Conservation (phyloP, 2,888 invertebrate species). For the Hirtodrosophila confusa region DNA sequence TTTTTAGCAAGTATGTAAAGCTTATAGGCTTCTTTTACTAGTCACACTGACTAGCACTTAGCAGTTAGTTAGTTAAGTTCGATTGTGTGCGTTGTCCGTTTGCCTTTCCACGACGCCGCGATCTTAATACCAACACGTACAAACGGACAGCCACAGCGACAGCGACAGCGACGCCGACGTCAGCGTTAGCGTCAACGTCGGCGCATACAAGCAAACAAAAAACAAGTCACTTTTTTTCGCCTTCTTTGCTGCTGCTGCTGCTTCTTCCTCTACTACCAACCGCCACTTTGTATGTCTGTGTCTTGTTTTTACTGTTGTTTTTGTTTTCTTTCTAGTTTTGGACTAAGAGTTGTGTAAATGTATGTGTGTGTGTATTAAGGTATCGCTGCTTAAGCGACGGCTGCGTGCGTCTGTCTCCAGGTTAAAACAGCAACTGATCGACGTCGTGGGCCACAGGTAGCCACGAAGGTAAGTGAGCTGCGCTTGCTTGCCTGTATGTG, state of each 20-base stretch:
- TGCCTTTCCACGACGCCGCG: slow-evolving; percentile 57
- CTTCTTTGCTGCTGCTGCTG: slow-evolving; percentile 57
- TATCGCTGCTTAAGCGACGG: slow-evolving; percentile 38
- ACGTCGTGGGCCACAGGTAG: slow-evolving; percentile 64
- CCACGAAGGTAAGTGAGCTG: slow-evolving; percentile 72
- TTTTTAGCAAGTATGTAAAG: slow-evolving; percentile 11
- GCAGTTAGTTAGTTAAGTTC: slow-evolving; percentile 22
- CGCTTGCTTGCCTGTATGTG: slow-evolving; percentile 38
- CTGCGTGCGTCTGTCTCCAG: slow-evolving; percentile 65
- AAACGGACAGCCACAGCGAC: slow-evolving; percentile 20
- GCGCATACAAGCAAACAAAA: slow-evolving; percentile 64
- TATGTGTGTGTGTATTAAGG: slow-evolving; percentile 37
- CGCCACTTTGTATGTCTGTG: slow-evolving; percentile 46
- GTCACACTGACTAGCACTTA: slow-evolving; percentile 64
- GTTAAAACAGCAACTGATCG: slow-evolving; percentile 73
- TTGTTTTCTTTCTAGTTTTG: slow-evolving; percentile 75
- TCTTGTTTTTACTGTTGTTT: slow-evolving; percentile 55
- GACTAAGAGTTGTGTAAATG: slow-evolving; percentile 48
- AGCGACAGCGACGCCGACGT: slow-evolving; percentile 11
- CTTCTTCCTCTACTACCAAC: slow-evolving; percentile 56
- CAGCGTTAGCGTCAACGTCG: slow-evolving; percentile 42
- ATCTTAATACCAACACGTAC: slow-evolving; percentile 66
- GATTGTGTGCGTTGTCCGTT: slow-evolving; percentile 43
- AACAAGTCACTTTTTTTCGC: slow-evolving; percentile 71
- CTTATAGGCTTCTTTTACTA: slow-evolving; percentile 41